phyloP scores from a whole-genome alignment of 2,113 vertebrate species.

The Leptosomus discolor region DNA sequence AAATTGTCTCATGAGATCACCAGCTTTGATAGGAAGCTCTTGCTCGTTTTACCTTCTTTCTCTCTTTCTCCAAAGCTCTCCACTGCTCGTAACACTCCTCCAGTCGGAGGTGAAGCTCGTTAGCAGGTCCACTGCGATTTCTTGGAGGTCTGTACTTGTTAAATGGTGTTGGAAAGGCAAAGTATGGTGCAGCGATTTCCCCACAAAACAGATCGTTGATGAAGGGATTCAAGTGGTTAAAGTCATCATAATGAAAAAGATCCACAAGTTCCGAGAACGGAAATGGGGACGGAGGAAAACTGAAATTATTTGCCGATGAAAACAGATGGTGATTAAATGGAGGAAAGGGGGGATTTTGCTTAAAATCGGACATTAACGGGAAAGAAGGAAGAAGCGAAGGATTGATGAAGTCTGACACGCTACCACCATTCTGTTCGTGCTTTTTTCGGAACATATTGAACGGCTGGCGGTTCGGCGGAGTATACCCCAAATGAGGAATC shows the following conservation, averaged over 20 bases:
- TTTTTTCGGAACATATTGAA: neutral
- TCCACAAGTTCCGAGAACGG: slow-evolving; percentile 55
- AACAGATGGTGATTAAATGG: neutral
- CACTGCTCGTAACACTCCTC: slow-evolving; percentile 83
- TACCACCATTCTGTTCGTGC: neutral
- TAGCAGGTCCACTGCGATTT: slow-evolving; percentile 63
- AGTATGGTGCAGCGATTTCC: slow-evolving; percentile 47
- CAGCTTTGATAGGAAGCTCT: neutral
- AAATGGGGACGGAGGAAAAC: neutral
- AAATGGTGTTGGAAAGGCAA: slow-evolving; percentile 32
- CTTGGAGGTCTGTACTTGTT: slow-evolving; percentile 37
- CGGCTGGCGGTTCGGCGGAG: neutral
- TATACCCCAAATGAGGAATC: neutral
- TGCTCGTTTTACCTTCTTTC: slow-evolving; percentile 80
- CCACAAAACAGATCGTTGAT: slow-evolving; percentile 48
- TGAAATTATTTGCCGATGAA: slow-evolving; percentile 6
- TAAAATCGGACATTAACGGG: slow-evolving; percentile 29
- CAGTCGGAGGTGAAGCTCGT: slow-evolving; percentile 72
- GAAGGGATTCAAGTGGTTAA: slow-evolving; percentile 60
- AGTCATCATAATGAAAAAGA: slow-evolving; percentile 50
- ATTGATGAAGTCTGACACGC: slow-evolving; percentile 51
- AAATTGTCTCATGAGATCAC: neutral
- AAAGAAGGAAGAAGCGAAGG: slow-evolving; percentile 47
- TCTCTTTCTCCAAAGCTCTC: slow-evolving; percentile 79
- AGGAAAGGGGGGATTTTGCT: slow-evolving; percentile 32